These are phyloP conservation scores for Eulacestoma nigropectus DNA, from an alignment of 2,113 vertebrate genomes.

Conservation along the genomic window DNA sequence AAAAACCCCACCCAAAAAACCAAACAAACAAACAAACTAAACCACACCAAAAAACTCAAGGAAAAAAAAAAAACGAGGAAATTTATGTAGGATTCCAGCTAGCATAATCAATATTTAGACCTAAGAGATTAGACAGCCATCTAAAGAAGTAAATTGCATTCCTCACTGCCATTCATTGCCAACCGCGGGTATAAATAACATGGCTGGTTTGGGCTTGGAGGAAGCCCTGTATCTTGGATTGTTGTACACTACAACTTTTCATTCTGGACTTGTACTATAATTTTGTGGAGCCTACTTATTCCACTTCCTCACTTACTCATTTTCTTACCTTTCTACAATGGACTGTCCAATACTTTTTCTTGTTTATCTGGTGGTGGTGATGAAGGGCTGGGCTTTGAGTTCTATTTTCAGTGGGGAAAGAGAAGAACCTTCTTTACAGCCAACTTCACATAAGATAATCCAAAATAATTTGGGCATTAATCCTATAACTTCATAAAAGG, in stretches of 20 bases:
- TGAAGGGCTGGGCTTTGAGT: not conserved
- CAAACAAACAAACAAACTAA: too few relatives aligned
- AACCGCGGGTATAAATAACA: not conserved
- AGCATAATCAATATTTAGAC: not conserved
- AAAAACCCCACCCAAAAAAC: not conserved
- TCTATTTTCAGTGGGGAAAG: not conserved
- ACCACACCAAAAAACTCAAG: too few relatives aligned
- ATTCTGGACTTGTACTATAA: not conserved
- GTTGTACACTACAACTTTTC: not conserved
- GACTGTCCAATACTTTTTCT: not conserved
- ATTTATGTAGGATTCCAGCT: not conserved
- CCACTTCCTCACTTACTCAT: not conserved
- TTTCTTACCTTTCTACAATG: not conserved
- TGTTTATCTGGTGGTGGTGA: not conserved
- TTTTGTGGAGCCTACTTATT: not conserved
- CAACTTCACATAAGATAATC: not conserved
- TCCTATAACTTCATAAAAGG: not conserved
- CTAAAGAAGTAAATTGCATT: not conserved
- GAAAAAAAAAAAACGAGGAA: not conserved
- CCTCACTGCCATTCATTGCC: not conserved
- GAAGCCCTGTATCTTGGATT: not conserved
- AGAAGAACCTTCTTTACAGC: not conserved
- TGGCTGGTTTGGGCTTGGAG: not conserved
- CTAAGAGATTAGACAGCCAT: not conserved
- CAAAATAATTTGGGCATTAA: not conserved